Base-by-base conservation (phyloP, 2,797 vertebrate species). In the Lepus townsendii region DNA sequence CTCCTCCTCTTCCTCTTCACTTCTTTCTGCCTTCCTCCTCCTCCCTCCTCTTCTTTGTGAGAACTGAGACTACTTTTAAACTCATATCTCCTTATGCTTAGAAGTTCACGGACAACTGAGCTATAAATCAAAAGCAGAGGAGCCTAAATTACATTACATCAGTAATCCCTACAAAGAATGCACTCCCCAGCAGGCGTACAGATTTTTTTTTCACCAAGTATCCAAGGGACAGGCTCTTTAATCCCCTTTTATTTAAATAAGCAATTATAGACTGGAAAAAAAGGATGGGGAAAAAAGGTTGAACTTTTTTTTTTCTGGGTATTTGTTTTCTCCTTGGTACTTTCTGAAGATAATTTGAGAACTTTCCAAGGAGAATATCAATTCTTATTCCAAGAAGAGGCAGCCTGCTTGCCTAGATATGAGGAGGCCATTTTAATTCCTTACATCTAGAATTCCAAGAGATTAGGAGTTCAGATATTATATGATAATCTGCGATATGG, bases 51-150 rank as follows among this genome's bases (percentile, higher is more conserved):
- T 88, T 62, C 35, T 94, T 91, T 87, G 50, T 72, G 77, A 95
- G 60, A 50, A 91, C 82, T 69, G 92, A 79, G 54, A 85, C 60
- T 93, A 12, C 50, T 72, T 94, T 78, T 76, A 87, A 90, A 80
- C 22, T 22, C 83, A 10, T 27, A 60, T 66, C 83, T 83, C 13
- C 32, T 83, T 78, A 42, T 32, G 66, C 38, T 35, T 72, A 86
- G 47, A 80, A 72, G 54, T 80, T 94, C 79, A 89, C 1, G 47
- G 83, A 78, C n/a, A 86, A 66, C 30, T 92, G 63, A 90, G 26
- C 13, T 35, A 9, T 72, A 79, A 75, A 91, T 73, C 14, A 8
- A 87, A n/a, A 88, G 52, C 9, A 92, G 50, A 35, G 60, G 22
- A 4, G 32, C 35, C 32, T n/a, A 0, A 52, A 24, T 35, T 47